These are phyloP conservation scores for Tipula confusa DNA, from an alignment of 2,888 invertebrate species.

Conservation along the genomic window DNA sequence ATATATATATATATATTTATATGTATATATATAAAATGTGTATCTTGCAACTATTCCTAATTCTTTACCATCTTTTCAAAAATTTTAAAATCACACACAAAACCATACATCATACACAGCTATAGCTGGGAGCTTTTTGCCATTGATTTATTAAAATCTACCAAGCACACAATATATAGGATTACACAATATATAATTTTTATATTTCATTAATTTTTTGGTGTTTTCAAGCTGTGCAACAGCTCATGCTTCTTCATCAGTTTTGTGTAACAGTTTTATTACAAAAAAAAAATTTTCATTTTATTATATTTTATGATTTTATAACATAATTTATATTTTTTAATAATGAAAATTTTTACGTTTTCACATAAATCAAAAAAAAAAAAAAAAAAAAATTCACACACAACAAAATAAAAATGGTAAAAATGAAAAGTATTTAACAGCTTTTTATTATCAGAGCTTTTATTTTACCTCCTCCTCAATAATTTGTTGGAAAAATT, in stretches of 20 bases:
- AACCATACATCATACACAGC: neutral
- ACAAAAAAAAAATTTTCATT: too few relatives aligned
- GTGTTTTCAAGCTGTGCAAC: slow-evolving; percentile 20
- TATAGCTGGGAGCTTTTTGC: neutral
- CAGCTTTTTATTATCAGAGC: neutral
- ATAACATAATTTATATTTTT: slow-evolving; percentile 20
- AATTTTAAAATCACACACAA: neutral
- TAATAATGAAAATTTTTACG: slow-evolving; percentile 6
- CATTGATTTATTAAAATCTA: slow-evolving; percentile 3
- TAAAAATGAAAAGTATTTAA: neutral
- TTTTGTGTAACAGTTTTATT: slow-evolving; percentile 1
- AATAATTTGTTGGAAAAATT: neutral
- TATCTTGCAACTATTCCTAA: neutral
- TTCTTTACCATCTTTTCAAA: neutral
- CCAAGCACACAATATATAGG: neutral
- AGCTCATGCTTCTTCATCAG: neutral
- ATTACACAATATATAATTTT: neutral
- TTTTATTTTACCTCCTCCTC: neutral
- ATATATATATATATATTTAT: neutral
- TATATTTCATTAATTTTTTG: slow-evolving; percentile 5
- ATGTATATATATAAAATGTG: too few relatives aligned
- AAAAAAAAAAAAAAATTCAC: neutral
- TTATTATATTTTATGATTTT: neutral
- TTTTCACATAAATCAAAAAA: neutral
- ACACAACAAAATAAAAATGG: neutral